Base-by-base conservation (phyloP, 53 echinoderm and acorn worm species). In the Temnopleurus reevesii region DNA sequence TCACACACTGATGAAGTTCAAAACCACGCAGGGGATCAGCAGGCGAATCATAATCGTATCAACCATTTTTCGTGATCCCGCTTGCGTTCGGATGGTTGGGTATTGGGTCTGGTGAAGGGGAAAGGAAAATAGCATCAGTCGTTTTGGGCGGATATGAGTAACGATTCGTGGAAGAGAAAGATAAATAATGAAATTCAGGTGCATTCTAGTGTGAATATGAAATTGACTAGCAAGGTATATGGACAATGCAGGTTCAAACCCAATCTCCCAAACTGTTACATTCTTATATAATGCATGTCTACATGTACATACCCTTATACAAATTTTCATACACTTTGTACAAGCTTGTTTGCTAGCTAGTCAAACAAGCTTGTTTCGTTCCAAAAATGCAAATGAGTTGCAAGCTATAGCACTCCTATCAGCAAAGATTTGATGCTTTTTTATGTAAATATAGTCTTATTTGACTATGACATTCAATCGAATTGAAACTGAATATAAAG, bases 91-190 rank as follows among this genome's bases (percentile, higher is more conserved):
- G 71, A 7, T n/a, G 71, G 71, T 4, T 71, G 71, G 41, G 41
- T 12, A 41, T n/a, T 23, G 38, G 41, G 21, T 71, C 36, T n/a
- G 71, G 41, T 63, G 63, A 41, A n/a, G 41, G 8, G 41, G 19
- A 71, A 38, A 71, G 71, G 43, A 71, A 38, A 41, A 71, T 71
- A 41, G 36, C 43, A 13, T 38, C 23, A 0, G 10, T 41, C 8
- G 41, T 71, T 71, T 41, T 9, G n/a, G 8, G 23, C 71, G 71
- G 71, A 71, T 71, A 71, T 71, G 71, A 71, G 71, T 71, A 71
- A 71, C 23, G 21, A n/a, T 71, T 71, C 41, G 12, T n/a, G 15
- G 71, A 71, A 71, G 41, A 41, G 26, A 19, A 71, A 34, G 41
- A 18, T 43, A 38, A 43, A 43, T 23, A 71, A n/a, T 35, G 38